Conservation (phyloP, 1,140 invertebrate species). For the Drosophila nasuta region DNA sequence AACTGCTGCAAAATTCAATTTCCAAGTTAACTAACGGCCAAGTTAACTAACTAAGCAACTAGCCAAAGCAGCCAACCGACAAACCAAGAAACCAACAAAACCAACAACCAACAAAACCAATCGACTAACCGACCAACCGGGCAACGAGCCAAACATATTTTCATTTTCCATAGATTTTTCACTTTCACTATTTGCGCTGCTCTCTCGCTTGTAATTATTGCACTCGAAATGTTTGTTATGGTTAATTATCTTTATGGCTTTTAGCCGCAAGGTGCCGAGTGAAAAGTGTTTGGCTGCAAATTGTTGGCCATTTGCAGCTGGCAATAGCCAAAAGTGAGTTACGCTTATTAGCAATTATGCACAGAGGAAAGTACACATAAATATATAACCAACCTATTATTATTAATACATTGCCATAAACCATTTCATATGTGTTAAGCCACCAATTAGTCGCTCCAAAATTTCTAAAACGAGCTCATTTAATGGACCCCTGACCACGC, state of each 20-base stretch:
- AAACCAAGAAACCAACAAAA: constrained; percentile 14
- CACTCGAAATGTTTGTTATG: constrained; percentile 53
- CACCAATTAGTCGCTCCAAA: constrained; percentile 14
- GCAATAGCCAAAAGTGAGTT: constrained; percentile 6
- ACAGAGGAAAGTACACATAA: constrained; percentile 12
- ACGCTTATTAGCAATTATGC: constrained; percentile 13
- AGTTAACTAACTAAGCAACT: constrained; percentile 26
- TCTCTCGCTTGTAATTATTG: constrained; percentile 53
- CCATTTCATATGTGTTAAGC: neutral
- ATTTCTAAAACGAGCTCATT: constrained; percentile 17
- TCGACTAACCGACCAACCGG: constrained; percentile 14
- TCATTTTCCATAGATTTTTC: constrained; percentile 68
- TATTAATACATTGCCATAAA: constrained; percentile 1
- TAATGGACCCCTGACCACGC: constrained; percentile 1
- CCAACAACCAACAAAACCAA: constrained; percentile 9
- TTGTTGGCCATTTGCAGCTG: constrained; percentile 6
- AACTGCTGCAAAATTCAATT: constrained; percentile 60
- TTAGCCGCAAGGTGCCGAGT: constrained; percentile 33
- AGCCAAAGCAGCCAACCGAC: constrained; percentile 15
- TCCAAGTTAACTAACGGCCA: constrained; percentile 48
- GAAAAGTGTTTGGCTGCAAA: constrained; percentile 32
- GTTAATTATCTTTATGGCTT: constrained; percentile 64
- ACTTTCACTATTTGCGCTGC: constrained; percentile 59
- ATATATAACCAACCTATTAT: neutral
- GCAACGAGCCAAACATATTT: constrained; percentile 41